Evolutionary conservation across 1,140 invertebrate species (phyloP), one percentile per base, ranked within the genome.

Genomic region (Camponotus vicinus): DNA sequence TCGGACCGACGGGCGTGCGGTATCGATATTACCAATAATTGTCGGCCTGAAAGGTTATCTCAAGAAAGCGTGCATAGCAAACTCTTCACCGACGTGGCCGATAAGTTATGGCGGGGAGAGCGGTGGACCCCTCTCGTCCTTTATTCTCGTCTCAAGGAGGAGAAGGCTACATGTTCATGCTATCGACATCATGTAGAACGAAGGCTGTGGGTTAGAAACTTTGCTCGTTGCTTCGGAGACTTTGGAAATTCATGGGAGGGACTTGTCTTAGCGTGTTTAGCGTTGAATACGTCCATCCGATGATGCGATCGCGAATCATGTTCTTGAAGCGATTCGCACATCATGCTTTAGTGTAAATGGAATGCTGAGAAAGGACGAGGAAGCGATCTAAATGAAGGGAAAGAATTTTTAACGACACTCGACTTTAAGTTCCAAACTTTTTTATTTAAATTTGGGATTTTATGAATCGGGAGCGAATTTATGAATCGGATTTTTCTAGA

Each of bases 21-120:
- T 92, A 90, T 93, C 92, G 92, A 94, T 94, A 93, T 93, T 94
- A 94, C 93, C 92, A 94, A 94, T 94, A 94, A 94, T 94, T 94
- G 92, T 93, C 92, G 92, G 92, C 92, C 93, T 86, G 92, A 93
- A 91, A 93, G 93, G 92, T 93, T 93, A 94, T 93, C 91, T 92
- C 87, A 88, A 88, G 90, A 92, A 92, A 91, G 91, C 92, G 91
- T 91, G 88, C 90, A 91, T 89, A 86, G 90, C 89, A 91, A 92
- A 91, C 91, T 89, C 88, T 87, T 78, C 91, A 88, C 85, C 86
- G 88, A 91, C 92, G 83, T 90, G 88, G 70, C 77, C 89, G 91
- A 91, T 92, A 92, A 92, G 80, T 92, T 91, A 92, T 88, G 88
- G 91, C 84, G 89, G 52, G 55, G n/a, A 13, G 0, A 13, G 0